Evolutionary conservation across 1,140 invertebrate species (phyloP).

Genomic region (Micrasema longulum): DNA sequence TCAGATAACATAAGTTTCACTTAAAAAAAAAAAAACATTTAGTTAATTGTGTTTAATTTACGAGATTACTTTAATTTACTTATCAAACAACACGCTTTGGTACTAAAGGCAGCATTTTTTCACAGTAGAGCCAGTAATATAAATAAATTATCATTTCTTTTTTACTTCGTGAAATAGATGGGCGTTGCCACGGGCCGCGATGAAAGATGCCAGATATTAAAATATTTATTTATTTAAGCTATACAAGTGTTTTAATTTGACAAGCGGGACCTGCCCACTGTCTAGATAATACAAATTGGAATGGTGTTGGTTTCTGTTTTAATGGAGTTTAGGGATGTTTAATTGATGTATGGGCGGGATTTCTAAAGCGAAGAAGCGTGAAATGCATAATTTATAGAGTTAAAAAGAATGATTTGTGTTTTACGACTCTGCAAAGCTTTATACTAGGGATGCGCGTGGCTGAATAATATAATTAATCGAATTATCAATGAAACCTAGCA

Average conservation of each 20-base stretch:
- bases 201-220: constrained; percentile 34
- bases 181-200: constrained; percentile 30
- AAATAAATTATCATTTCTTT: constrained; percentile 38
- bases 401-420: constrained; percentile 42
- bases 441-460: constrained; percentile 17
- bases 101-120: too few species aligned
- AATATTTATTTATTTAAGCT: constrained; percentile 40
- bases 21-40: too few species aligned
- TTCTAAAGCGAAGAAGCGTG: constrained; percentile 5
- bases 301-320: constrained; percentile 22
- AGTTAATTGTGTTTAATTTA: too few species aligned
- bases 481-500: too few species aligned
- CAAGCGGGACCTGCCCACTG: constrained; percentile 37
- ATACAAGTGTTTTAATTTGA: constrained; percentile 48
- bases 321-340: constrained; percentile 39
- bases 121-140: too few species aligned
- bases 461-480: too few species aligned
- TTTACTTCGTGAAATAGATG: constrained; percentile 21
- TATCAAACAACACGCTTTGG: too few species aligned
- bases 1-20: too few species aligned
- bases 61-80: too few species aligned
- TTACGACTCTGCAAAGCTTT: constrained; percentile 5
- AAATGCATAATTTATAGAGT: constrained; percentile 42
- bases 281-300: constrained; percentile 31
- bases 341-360: constrained; percentile 51